Percentiles rank a stretch among this genome's conserved stretches.
These are phyloP conservation scores for Neoaliturus tenellus DNA, from an alignment of 2,888 invertebrate genomes.

Conservation along the genomic window DNA sequence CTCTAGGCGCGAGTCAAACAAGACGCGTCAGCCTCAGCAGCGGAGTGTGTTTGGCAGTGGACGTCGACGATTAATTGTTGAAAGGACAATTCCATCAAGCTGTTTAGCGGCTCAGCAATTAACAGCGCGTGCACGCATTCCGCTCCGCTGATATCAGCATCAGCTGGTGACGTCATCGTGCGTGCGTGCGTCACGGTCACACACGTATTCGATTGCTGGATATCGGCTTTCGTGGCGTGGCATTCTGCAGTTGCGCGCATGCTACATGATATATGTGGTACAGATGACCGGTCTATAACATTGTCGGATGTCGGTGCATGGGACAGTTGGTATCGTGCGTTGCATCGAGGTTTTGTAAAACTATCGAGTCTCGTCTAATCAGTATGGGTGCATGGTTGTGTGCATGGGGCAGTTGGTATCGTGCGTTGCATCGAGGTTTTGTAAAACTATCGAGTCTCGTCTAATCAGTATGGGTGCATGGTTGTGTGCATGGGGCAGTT, in stretches of 20 bases:
- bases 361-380: too few relatives aligned
- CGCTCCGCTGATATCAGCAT: background rate
- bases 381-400: too few relatives aligned
- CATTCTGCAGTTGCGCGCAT: background rate
- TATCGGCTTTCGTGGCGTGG: background rate
- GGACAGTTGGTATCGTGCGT: too few relatives aligned
- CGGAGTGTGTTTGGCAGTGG: background rate
- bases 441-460: too few relatives aligned
- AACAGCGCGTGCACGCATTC: background rate
- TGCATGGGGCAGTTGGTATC: too few relatives aligned
- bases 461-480: too few relatives aligned
- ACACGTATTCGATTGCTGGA: constrained; percentile 15
- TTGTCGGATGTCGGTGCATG: too few relatives aligned
- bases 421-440: too few relatives aligned
- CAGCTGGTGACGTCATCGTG: background rate
- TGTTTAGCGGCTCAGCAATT: background rate
- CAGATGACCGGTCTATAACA: background rate
- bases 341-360: too few relatives aligned
- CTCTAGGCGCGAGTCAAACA: background rate
- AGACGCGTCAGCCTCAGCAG: background rate
- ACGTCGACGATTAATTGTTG: constrained; percentile 2
- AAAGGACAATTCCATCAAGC: constrained; percentile 27
- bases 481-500: too few relatives aligned
- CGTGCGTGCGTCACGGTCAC: background rate
- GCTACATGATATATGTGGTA: background rate